phyloP scores from a whole-genome alignment of 2,113 vertebrate species.

The Phaetusa simplex region DNA sequence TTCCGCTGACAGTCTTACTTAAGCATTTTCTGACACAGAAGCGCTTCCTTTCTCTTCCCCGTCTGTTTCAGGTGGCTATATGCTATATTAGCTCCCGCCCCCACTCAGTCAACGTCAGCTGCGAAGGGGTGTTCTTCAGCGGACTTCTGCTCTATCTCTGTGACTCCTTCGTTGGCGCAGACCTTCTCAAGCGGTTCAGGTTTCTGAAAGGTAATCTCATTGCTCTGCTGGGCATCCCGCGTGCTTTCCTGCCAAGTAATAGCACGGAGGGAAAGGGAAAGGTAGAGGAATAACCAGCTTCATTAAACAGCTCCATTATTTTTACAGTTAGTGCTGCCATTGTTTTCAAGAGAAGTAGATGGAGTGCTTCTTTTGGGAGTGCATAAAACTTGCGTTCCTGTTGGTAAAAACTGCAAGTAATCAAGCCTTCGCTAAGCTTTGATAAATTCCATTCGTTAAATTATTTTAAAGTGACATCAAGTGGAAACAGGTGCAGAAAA shows the following conservation, averaged over 20 bases:
- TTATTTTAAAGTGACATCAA: neutral
- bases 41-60: neutral
- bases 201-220: constrained; percentile 91
- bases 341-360: neutral
- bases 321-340: neutral
- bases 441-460: neutral
- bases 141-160: constrained; percentile 97
- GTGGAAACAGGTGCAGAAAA: neutral
- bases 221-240: neutral
- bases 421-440: neutral
- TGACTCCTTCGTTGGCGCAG: constrained; percentile 93
- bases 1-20: neutral
- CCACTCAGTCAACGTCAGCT: constrained; percentile 91
- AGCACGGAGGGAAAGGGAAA: neutral
- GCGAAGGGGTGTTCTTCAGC: constrained; percentile 91
- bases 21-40: neutral
- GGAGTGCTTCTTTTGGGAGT: neutral
- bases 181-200: constrained; percentile 91
- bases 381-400: neutral
- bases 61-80: constrained; percentile 83
- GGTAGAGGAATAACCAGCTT: neutral
- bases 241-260: neutral
- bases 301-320: neutral
- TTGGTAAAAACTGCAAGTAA: neutral
- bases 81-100: constrained; percentile 95